Base-by-base conservation (phyloP, 2,888 invertebrate genomes). In the Neuroscelio doddi region DNA sequence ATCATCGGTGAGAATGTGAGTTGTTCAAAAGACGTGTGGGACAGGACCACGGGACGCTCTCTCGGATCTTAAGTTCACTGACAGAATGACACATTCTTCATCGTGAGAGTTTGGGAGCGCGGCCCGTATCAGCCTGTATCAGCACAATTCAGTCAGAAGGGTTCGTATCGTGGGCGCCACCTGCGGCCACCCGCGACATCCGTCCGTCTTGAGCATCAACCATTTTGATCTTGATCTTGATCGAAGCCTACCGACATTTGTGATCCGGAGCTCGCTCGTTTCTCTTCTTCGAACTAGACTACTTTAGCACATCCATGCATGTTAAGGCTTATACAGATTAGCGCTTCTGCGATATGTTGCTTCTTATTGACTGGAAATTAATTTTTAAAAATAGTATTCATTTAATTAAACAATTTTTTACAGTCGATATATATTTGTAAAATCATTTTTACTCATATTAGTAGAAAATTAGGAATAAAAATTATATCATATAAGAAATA, bases 31-130 rank as follows among this genome's bases (percentile, higher is more conserved):
- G 67, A 69, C 70, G 58, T 67, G 65, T 59, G 72, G 72, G 78
- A 76, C 71, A 75, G 69, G 74, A 71, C 74, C 70, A 70, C 72
- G 75, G 74, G 78, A 76, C 72, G 72, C 70, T 65, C 57, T 59
- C 57, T 51, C 59, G 63, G 58, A 61, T 63, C 59, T 69, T 74
- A 78, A 77, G 79, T 78, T 76, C 79, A 82, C 79, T 82, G 81
- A 82, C 82, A 81, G 80, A 78, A 82, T 80, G 81, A 81, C 81
- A 80, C 81, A 81, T 82, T 82, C 81, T 78, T 71, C 72, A 73
- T 76, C 80, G 79, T 81, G 79, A 80, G 80, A 82, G 77, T 80
- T 77, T 78, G 62, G 73, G 70, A 75, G 75, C 75, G 72, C 70
- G 73, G 74, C 69, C 71, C 69, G 74, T 79, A 79, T 79, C 78